These are phyloP conservation scores for Phyllostomus hastatus DNA, from an alignment of 2,113 vertebrate genomes.

Conservation along the genomic window DNA sequence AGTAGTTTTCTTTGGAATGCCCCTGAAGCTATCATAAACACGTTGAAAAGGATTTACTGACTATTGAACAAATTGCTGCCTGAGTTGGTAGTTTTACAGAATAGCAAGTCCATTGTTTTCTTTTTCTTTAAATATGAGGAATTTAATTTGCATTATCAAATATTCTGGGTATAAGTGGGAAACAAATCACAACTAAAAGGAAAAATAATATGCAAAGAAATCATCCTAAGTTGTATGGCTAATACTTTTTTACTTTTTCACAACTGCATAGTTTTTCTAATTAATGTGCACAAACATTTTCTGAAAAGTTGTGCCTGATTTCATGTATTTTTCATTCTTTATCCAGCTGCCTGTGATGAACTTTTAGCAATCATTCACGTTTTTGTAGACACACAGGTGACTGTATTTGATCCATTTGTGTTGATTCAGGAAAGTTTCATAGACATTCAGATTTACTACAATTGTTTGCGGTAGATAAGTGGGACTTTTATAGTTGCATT, in stretches of 20 bases:
- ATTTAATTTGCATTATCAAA: neutral
- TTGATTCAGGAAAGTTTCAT: neutral
- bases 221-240: neutral
- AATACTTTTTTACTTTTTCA: neutral
- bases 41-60: neutral
- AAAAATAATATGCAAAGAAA: constrained; percentile 4
- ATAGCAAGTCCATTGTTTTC: neutral
- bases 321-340: neutral
- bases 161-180: neutral
- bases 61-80: neutral
- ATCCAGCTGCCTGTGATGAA: neutral
- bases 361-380: neutral
- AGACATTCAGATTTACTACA: neutral
- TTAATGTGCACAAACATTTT: neutral
- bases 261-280: neutral
- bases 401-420: neutral
- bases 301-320: neutral
- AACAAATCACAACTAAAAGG: neutral
- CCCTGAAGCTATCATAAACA: neutral
- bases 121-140: neutral
- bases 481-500: neutral
- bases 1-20: neutral
- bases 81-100: neutral
- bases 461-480: neutral
- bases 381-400: neutral